phyloP scores from a whole-genome alignment of 1,140 invertebrate species.

The Drosophila watanabei region DNA sequence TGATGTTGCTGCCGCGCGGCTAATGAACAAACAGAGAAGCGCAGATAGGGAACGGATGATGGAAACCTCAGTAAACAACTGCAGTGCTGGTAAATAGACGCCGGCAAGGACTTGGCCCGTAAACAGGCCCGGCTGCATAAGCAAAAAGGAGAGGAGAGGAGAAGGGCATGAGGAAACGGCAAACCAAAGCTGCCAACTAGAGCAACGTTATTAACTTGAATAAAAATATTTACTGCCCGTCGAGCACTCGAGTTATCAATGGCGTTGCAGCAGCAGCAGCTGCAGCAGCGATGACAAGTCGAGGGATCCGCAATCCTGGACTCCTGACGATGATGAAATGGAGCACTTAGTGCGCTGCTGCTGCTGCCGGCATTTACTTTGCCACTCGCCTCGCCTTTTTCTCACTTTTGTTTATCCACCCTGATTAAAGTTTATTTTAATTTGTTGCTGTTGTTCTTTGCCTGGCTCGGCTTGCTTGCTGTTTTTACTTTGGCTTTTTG shows the following conservation, averaged over 20 bases:
- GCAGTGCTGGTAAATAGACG: conserved; percentile 72
- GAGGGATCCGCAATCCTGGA: conserved; percentile 34
- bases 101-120: conserved; percentile 70
- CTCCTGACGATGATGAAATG: conserved; percentile 73
- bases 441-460: conserved; percentile 71
- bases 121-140: conserved; percentile 69
- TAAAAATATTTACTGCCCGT: conserved; percentile 83
- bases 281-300: conserved; percentile 40
- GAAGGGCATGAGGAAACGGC: conserved; percentile 30
- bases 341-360: conserved; percentile 69
- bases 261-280: conserved; percentile 33
- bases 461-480: conserved; percentile 30
- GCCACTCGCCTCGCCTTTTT: conserved; percentile 51
- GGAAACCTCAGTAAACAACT: conserved; percentile 81
- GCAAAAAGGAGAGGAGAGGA: conserved; percentile 48
- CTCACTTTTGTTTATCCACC: conserved; percentile 58
- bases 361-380: conserved; percentile 72
- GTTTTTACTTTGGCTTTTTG: conserved; percentile 24
- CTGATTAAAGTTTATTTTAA: conserved; percentile 82
- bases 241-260: conserved; percentile 70
- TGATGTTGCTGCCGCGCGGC: conserved; percentile 43
- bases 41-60: conserved; percentile 72
- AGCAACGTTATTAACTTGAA: conserved; percentile 83
- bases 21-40: conserved; percentile 76
- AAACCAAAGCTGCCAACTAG: conserved; percentile 57